Conservation (phyloP, 2,113 vertebrate species). For the Apus apus region DNA sequence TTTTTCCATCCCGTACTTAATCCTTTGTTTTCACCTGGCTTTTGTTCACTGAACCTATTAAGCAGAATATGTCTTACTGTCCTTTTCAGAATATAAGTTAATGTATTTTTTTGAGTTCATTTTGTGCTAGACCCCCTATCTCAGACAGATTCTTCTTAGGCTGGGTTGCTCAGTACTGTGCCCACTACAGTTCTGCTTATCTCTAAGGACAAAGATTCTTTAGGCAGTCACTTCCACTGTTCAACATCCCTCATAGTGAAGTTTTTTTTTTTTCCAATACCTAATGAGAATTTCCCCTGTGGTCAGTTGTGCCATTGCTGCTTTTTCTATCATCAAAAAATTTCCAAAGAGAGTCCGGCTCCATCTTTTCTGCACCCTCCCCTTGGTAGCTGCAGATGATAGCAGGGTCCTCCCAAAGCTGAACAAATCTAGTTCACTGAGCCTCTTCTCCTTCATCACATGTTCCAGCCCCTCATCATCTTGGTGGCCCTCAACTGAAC, state of each 20-base stretch:
- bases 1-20: neutral
- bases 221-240: neutral
- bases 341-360: neutral
- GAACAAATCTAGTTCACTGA: neutral
- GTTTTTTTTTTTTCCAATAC: neutral
- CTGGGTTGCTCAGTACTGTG: neutral
- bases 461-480: neutral
- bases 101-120: neutral
- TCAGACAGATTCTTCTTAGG: neutral
- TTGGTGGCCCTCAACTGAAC: neutral
- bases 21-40: neutral
- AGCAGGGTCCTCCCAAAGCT: neutral
- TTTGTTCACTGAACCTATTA: neutral
- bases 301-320: neutral
- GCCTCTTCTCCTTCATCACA: neutral
- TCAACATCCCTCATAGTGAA: neutral
- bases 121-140: neutral
- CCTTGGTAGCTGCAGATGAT: neutral
- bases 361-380: neutral
- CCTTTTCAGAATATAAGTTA: neutral
- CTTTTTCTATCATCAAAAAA: neutral
- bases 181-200: neutral
- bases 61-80: neutral
- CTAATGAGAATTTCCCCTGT: neutral
- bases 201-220: neutral